phyloP scores from a whole-genome alignment of 2,888 invertebrate species.

The Macrosoma leucophasiata region DNA sequence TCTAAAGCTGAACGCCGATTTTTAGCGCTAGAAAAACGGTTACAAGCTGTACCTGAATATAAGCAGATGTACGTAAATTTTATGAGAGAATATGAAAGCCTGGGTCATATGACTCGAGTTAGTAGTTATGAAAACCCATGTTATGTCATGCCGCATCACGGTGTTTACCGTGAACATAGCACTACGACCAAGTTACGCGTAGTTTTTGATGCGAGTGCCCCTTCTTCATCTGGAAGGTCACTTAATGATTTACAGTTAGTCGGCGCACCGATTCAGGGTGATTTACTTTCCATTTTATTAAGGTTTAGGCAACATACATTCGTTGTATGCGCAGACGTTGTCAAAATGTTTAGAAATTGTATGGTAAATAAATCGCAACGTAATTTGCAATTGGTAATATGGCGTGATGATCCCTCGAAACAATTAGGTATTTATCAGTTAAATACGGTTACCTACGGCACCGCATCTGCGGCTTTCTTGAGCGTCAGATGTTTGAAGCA shows the following conservation, averaged over 20 bases:
- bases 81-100: constrained; percentile 18
- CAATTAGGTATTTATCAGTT: constrained; percentile 16
- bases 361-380: constrained; percentile 12
- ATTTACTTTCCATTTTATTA: constrained; percentile 26
- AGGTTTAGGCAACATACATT: constrained; percentile 23
- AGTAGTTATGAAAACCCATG: constrained; percentile 5
- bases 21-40: constrained; percentile 17
- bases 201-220: constrained; percentile 19
- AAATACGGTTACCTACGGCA: constrained; percentile 26
- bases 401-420: constrained; percentile 18
- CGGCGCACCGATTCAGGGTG: constrained; percentile 25
- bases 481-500: constrained; percentile 29
- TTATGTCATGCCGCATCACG: constrained; percentile 22
- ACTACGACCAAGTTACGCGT: constrained; percentile 16
- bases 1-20: constrained; percentile 16
- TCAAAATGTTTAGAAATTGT: constrained; percentile 28
- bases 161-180: constrained; percentile 17
- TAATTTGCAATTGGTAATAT: constrained; percentile 13
- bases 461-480: constrained; percentile 25
- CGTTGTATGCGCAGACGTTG: constrained; percentile 25
- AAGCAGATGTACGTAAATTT: constrained; percentile 21
- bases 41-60: constrained; percentile 11
- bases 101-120: constrained; percentile 22
- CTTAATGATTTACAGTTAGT: constrained; percentile 24
- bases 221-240: constrained; percentile 12